Evolutionary conservation across 2,797 vertebrate genomes (phyloP).

Genomic region (Lepidocolaptes lacrymiger): DNA sequence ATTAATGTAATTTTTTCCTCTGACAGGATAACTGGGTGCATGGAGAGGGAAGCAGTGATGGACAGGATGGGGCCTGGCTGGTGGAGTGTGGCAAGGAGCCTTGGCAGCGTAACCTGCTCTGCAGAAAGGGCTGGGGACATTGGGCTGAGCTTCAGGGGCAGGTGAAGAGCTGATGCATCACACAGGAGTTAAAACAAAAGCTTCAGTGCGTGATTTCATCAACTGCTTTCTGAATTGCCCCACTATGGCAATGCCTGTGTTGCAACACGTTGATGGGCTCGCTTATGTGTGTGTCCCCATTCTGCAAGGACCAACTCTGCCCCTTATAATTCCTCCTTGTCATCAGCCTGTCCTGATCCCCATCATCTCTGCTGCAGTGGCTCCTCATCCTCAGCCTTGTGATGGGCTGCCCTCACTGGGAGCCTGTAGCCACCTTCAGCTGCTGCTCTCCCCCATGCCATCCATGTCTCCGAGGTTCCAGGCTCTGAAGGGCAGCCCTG

Average conservation of each 20-base stretch:
- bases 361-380: not conserved
- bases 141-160: not conserved
- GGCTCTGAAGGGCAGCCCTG: not conserved
- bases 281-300: fast-evolving
- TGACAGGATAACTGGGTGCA: not conserved
- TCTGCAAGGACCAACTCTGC: not conserved
- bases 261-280: fast-evolving
- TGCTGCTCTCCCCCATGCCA: not conserved
- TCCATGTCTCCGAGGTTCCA: not conserved
- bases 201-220: fast-evolving
- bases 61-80: not conserved
- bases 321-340: not conserved
- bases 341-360: not conserved
- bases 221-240: not conserved
- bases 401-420: not conserved
- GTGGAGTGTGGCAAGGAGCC: not conserved
- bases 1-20: not conserved
- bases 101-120: not conserved
- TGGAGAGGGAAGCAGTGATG: not conserved
- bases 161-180: not conserved
- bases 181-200: not conserved
- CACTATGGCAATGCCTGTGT: fast-evolving
- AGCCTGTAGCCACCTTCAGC: not conserved
- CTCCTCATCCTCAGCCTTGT: not conserved
- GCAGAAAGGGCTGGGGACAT: not conserved